Percentiles rank a stretch among this genome's conserved stretches.
phyloP scores from a whole-genome alignment of 2,797 vertebrate species.

The Anniella stebbinsi region DNA sequence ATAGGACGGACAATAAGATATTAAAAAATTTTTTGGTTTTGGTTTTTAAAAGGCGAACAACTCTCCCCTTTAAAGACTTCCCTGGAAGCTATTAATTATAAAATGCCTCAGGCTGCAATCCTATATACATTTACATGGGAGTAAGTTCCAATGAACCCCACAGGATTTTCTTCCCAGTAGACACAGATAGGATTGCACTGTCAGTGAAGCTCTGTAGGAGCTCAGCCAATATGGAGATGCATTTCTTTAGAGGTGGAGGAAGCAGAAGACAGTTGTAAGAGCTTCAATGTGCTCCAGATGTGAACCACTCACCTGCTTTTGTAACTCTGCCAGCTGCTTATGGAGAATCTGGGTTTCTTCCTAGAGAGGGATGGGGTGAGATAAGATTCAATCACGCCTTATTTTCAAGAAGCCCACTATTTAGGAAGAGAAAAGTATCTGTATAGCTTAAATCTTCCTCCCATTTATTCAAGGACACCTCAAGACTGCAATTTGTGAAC shows the following conservation, averaged over 20 bases:
- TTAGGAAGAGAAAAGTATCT: background rate
- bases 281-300: background rate
- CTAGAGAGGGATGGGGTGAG: conserved; percentile 9
- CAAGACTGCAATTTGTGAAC: background rate
- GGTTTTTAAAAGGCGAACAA: background rate
- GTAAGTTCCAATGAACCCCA: too few species aligned
- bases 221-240: background rate
- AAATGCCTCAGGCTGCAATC: background rate
- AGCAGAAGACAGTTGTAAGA: background rate
- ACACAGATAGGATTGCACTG: too few species aligned
- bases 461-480: background rate
- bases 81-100: background rate
- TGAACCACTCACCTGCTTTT: conserved; percentile 65
- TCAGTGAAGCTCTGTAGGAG: background rate
- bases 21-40: too few species aligned
- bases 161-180: too few species aligned
- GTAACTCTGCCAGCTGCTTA: conserved; percentile 56
- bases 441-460: background rate
- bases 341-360: conserved; percentile 42
- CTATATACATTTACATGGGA: too few species aligned
- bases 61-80: background rate
- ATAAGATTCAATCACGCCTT: background rate
- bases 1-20: background rate
- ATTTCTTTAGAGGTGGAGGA: background rate
- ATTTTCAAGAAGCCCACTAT: background rate